Evolutionary conservation across 2,888 invertebrate genomes (phyloP), one percentile per base, ranked within the genome.

Genomic region (Dichetophora obliterata): DNA sequence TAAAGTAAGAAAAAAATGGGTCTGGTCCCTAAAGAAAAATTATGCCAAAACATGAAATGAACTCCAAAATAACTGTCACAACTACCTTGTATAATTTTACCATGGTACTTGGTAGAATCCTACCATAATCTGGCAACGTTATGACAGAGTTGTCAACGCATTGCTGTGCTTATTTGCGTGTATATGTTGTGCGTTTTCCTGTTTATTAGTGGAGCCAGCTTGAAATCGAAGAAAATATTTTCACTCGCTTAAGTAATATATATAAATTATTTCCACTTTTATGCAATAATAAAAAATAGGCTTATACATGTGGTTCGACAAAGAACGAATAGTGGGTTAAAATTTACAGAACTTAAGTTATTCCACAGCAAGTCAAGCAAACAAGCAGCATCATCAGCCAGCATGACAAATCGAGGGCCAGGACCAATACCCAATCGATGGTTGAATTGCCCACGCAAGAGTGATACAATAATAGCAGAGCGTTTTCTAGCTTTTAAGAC

Each of bases 391-490:
- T 57, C 31, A 59, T 14, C 16, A 50, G 66, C 59, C 61, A 81
- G 59, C 54, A 81, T 82, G 82, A 80, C 82, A 19, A 80, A 79
- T 72, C 84, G 85, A 57, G 83, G 84, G 59, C 91, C 91, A 63
- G 93, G 94, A 27, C 93, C 94, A n/a, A 90, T 96, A 77, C 97
- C 97, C 16, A 93, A 93, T 83, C 92, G 97, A 81, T 97, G 97
- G 97, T 90, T 97, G 19, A 92, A 94, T 80, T 97, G 97, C 88
- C 97, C 97, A 72, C 91, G 96, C 82, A 96, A 95, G 89, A 92
- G 96, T 31, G 90, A 91, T 43, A 91, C 90, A 68, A 89, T 96
- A 70, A 92, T 97, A 76, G 92, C 92, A 59, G 93, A 93, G 71
- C 95, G 96, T 86, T 99, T 99, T 88, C 90, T 99, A 77, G 90